Percentiles rank a stretch among this genome's conserved stretches.
Conservation (phyloP, 2,888 invertebrate genomes). For the Pyrgus malvae region DNA sequence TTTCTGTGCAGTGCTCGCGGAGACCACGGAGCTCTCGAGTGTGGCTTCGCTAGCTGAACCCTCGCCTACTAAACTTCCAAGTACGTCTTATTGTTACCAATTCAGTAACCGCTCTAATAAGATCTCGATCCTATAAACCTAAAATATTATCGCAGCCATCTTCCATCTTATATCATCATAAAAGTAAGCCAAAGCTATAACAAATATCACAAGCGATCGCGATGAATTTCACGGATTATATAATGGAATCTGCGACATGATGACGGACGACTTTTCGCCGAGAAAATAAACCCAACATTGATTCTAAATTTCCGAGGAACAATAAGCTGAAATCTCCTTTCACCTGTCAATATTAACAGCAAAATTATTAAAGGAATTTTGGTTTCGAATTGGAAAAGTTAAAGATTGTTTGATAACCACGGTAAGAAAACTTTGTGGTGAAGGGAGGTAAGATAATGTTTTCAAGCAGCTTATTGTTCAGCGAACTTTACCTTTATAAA, state of each 20-base stretch:
- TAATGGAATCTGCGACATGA: not conserved
- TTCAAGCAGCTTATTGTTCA: not conserved
- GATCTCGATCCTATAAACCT: constrained; percentile 49
- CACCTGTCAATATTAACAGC: not conserved
- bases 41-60: constrained; percentile 78
- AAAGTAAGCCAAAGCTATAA: not conserved
- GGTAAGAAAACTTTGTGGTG: not conserved
- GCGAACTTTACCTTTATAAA: too few species aligned
- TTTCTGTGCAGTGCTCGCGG: constrained; percentile 78
- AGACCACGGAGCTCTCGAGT: constrained; percentile 72
- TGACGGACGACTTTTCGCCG: not conserved
- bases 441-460: not conserved
- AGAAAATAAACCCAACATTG: not conserved
- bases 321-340: constrained; percentile 6
- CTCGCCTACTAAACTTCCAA: constrained; percentile 83
- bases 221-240: constrained; percentile 2
- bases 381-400: constrained; percentile 4
- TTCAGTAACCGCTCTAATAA: constrained; percentile 60
- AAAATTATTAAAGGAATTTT: not conserved
- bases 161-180: not conserved
- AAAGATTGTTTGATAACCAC: constrained; percentile 2
- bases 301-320: constrained; percentile 4
- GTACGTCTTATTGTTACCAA: constrained; percentile 65
- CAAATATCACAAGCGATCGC: not conserved
- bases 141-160: constrained; percentile 16